phyloP scores from a whole-genome alignment of 2,888 invertebrate genomes.

The Lucinisca nassula region DNA sequence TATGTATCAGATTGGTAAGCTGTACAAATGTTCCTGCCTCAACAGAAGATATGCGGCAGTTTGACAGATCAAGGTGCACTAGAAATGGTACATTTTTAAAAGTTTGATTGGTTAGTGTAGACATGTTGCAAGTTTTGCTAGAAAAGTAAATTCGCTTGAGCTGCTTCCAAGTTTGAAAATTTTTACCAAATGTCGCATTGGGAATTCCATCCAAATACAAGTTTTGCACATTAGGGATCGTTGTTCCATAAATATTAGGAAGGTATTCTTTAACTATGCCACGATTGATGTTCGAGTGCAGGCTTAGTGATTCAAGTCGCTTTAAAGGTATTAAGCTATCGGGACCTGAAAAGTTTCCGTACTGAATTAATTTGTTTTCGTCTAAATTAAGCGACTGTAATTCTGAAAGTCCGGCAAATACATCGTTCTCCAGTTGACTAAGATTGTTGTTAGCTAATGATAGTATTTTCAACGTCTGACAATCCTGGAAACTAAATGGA shows the following conservation, averaged over 20 bases:
- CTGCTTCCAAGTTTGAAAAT: not conserved
- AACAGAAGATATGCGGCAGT: not conserved
- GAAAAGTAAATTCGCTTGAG: not conserved
- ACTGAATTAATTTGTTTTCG: not conserved
- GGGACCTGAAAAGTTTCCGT: not conserved
- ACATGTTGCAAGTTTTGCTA: not conserved
- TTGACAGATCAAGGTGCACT: not conserved
- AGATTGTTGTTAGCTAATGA: too few relatives aligned
- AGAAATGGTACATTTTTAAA: not conserved
- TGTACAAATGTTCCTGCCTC: slow-evolving; percentile 22
- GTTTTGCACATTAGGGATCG: not conserved
- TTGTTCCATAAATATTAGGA: not conserved
- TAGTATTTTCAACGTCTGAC: too few relatives aligned
- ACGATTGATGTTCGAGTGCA: not conserved
- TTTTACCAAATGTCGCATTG: not conserved
- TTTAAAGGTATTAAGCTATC: not conserved
- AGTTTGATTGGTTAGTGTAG: not conserved
- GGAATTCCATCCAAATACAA: not conserved
- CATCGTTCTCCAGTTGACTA: too few relatives aligned
- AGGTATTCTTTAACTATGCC: not conserved
- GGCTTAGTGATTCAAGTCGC: not conserved
- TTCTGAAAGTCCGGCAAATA: not conserved
- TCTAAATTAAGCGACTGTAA: not conserved
- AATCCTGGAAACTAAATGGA: too few relatives aligned
- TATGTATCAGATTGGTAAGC: not conserved